Evolutionary conservation across 1,140 invertebrate species (phyloP), one percentile per base, ranked within the genome.

Genomic region (Spodoptera litura): DNA sequence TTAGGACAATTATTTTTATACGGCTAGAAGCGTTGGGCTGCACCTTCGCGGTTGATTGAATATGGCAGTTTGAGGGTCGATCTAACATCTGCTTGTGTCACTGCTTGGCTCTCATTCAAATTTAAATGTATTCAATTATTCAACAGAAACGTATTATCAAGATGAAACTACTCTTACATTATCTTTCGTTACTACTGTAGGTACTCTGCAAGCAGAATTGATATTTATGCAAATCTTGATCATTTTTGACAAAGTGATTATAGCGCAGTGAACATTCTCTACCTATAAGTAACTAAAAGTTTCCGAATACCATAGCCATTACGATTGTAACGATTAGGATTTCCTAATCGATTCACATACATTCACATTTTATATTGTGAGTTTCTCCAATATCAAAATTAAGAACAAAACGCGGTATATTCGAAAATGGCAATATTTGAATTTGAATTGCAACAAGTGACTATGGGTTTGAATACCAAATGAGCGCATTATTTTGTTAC

Each of bases 1-100:
- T 62, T 75, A 27, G 73, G 59, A 75, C 73, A 75, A 75, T 75
- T 75, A 75, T 75, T 75, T 73, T 75, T 75, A 75, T 75, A 75
- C 58, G 35, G 58, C 58, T 56, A 20, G 75, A 77, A 82, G 52
- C 35, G 58, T 71, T 75, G 55, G 35, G 38, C 25, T 78, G 84
- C 85, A 88, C 89, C 91, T 92, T 91, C 89, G 88, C 83, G 90
- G 86, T 83, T 90, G 88, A 92, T 91, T 88, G 88, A 88, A 81
- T 86, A 82, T 81, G 82, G 85, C 87, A 82, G 86, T 88, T 81
- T 83, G 88, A 89, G 90, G 88, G 87, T 88, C 89, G 85, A 79
- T 81, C 76, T 73, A 77, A 81, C 87, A 88, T 89, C 84, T 87
- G 85, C 80, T 79, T 70, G 80, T 83, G 81, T 83, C 83, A 81